These are phyloP conservation scores for Catharus fuscescens DNA, from an alignment of 2,113 vertebrate species.

Conservation along the genomic window DNA sequence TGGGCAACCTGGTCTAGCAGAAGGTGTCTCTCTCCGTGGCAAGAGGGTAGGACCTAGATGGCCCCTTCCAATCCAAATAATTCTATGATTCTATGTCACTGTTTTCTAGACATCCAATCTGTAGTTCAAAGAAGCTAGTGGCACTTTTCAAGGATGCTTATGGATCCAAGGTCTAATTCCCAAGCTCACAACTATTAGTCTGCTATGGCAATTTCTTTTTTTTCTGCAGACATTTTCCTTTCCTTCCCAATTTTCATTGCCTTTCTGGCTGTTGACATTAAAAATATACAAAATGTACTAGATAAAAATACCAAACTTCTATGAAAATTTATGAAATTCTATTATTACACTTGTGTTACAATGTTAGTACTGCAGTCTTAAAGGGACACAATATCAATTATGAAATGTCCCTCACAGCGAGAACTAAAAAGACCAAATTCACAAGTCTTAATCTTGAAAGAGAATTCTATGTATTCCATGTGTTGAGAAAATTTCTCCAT, in stretches of 20 bases:
- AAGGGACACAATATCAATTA: neutral
- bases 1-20: neutral
- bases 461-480: neutral
- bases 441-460: neutral
- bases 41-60: neutral
- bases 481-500: neutral
- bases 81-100: neutral
- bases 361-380: neutral
- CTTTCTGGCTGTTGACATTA: neutral
- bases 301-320: neutral
- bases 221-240: neutral
- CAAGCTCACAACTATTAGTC: neutral
- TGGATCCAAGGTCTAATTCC: neutral
- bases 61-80: neutral
- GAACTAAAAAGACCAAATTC: neutral
- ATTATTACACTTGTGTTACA: neutral
- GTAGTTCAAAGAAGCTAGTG: neutral
- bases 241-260: neutral
- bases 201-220: neutral
- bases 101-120: neutral
- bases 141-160: neutral
- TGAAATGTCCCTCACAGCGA: neutral
- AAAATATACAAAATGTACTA: neutral
- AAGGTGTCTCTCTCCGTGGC: neutral
- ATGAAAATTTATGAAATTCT: neutral